These are phyloP conservation scores for Cacoxenus indagator DNA, from an alignment of 2,888 invertebrate genomes.

Conservation along the genomic window DNA sequence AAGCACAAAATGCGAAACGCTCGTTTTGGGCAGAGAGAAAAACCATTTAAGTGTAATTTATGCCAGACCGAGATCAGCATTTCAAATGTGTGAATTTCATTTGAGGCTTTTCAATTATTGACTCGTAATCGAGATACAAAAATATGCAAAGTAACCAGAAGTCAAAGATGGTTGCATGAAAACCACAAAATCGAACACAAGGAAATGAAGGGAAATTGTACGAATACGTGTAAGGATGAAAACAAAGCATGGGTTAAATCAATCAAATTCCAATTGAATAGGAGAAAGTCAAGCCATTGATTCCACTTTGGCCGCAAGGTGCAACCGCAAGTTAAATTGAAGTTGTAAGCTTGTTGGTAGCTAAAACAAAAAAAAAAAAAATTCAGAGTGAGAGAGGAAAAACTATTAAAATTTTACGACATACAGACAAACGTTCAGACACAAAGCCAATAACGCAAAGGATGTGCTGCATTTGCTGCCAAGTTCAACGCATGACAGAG, in stretches of 20 bases:
- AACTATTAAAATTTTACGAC: neutral
- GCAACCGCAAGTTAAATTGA: conserved; percentile 7
- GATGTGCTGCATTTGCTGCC: neutral
- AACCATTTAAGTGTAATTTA: neutral
- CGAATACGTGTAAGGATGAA: neutral
- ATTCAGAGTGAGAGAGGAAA: neutral
- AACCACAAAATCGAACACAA: neutral
- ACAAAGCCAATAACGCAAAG: neutral
- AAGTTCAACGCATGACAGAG: neutral
- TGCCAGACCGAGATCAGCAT: neutral
- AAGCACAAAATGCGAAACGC: neutral
- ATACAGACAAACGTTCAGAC: neutral
- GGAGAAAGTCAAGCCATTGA: conserved; percentile 9
- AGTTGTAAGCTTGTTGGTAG: neutral
- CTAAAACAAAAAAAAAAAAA: too few species aligned
- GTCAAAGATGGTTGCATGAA: neutral
- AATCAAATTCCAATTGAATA: conserved; percentile 13
- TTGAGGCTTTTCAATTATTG: conserved; percentile 5
- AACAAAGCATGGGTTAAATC: neutral
- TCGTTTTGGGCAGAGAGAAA: neutral
- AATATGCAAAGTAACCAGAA: conserved; percentile 3
- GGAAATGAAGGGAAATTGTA: neutral
- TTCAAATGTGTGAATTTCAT: neutral
- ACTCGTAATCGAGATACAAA: conserved; percentile 1
- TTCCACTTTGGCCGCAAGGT: neutral